Conservation (phyloP, 2,797 vertebrate species). For the Pangasius sanitwongsei region DNA sequence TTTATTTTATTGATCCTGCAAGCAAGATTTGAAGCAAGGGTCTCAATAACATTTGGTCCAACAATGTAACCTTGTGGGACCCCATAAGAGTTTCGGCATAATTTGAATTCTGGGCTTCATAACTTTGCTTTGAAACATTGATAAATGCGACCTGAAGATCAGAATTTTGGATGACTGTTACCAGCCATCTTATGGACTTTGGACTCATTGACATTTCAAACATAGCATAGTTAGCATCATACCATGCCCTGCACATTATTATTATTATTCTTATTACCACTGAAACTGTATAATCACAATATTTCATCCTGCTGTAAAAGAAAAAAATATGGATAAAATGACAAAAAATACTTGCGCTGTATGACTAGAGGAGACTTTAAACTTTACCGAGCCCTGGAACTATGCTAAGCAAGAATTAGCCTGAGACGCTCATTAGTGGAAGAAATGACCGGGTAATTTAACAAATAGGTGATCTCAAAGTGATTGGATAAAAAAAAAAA, state of each 20-base stretch:
- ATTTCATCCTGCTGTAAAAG: neutral
- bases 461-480: neutral
- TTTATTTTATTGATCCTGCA: neutral
- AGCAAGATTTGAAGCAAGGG: neutral
- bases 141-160: neutral
- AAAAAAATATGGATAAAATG: neutral
- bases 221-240: neutral
- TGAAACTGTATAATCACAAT: neutral
- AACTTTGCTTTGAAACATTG: neutral
- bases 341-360: neutral
- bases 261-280: neutral
- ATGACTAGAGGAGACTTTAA: neutral
- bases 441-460: neutral
- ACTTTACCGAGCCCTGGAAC: neutral
- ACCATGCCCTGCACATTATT: neutral
- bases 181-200: neutral
- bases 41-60: neutral
- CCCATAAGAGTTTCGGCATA: neutral
- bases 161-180: neutral
- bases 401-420: neutral
- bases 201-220: neutral
- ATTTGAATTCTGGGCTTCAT: neutral
- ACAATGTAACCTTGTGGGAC: neutral
- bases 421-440: neutral
- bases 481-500: constrained; percentile 28